phyloP scores from a whole-genome alignment of 2,797 vertebrate genomes.

The Oreochromis mossambicus region DNA sequence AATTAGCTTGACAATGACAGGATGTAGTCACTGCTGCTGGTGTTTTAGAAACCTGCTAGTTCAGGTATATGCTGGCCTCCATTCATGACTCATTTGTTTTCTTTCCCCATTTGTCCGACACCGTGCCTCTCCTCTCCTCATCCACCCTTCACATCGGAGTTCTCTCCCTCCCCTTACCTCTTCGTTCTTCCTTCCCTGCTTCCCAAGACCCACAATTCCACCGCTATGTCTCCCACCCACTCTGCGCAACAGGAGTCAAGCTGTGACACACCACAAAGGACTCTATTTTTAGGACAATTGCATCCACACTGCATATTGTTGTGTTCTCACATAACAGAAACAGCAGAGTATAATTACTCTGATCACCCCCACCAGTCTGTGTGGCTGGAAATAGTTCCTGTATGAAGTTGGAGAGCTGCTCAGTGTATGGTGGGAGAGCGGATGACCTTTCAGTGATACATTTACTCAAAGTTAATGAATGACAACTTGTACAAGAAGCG shows the following conservation, averaged over 20 bases:
- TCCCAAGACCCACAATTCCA: not conserved
- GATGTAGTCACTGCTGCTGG: not conserved
- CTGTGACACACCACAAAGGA: constrained; percentile 21
- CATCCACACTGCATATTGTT: constrained; percentile 45
- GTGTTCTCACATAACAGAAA: constrained; percentile 49
- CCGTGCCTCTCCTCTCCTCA: not conserved
- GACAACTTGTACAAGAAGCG: constrained; percentile 3
- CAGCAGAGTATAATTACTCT: constrained; percentile 56
- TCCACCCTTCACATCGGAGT: not conserved
- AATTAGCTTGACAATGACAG: not conserved
- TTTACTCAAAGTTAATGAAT: constrained; percentile 37
- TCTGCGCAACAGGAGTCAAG: not conserved
- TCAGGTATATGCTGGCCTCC: not conserved
- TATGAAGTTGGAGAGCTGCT: constrained; percentile 41
- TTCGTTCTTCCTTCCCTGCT: not conserved
- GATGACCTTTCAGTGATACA: constrained; percentile 25
- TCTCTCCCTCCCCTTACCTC: not conserved
- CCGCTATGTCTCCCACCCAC: not conserved
- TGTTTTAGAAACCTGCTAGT: not conserved
- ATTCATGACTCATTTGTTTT: not conserved
- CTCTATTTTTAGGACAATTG: constrained; percentile 49
- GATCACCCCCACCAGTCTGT: constrained; percentile 11
- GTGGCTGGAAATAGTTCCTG: constrained; percentile 44
- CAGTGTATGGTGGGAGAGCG: constrained; percentile 48
- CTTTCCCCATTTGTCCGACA: not conserved